Evolutionary conservation across 2,113 vertebrate genomes (phyloP), one percentile per base, ranked within the genome.

Genomic region (Tylochromis polylepis): DNA sequence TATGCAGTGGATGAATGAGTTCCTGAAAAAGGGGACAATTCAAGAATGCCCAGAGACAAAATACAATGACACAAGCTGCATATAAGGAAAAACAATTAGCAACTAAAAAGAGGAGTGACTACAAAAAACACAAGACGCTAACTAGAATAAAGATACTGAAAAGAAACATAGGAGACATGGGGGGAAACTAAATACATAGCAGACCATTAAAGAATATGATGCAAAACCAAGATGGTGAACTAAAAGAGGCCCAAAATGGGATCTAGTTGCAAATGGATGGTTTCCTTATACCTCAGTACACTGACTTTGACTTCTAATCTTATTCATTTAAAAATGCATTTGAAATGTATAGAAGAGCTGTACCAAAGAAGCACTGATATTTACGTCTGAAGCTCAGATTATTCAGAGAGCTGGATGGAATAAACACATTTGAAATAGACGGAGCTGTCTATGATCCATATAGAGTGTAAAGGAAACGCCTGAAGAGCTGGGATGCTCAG

Each of bases 391-490:
- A 82, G 84, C 16, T 59, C 41, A 8, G 82, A 85, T 83, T 80
- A 43, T 80, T 85, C 79, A 43, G 49, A 59, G 46, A 83, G n/a
- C 49, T 36, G 34, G 70, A 59, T 46, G 81, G 57, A 85, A 81
- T 43, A 67, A 82, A 67, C 67, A 65, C 62, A 62, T 87, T 88
- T 70, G 81, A 60, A 55, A 81, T 60, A 85, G 82, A 83, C 15
- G 4, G 29, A 5, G 53, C 85, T 86, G 85, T 86, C 90, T 81
- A 10, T 85, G 79, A 88, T 82, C 77, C 81, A 84, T 70, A n/a
- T 27, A 31, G 36, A 78, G 88, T 55, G 59, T 70, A 88, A 91
- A 90, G 82, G 81, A 90, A 89, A 91, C 59, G 87, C 34, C 83
- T 82, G 79, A 14, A 85, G 62, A 31, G 62, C 79, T 67, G 53